Percentiles rank a stretch among this genome's conserved stretches.
Conservation (phyloP, 2,113 vertebrate species). For the Stegostoma tigrinum region DNA sequence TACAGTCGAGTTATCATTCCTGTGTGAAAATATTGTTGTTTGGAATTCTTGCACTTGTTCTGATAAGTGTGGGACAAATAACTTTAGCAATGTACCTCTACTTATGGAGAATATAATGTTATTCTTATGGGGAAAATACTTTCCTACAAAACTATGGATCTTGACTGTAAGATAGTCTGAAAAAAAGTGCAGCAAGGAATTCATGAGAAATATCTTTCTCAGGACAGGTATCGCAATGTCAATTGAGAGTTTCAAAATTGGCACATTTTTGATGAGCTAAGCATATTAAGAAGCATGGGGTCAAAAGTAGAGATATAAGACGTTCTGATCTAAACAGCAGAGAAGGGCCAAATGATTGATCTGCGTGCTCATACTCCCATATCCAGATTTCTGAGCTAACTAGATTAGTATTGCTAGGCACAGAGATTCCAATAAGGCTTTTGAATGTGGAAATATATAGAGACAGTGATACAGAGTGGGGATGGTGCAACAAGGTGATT, state of each 20-base stretch:
- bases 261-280: not conserved
- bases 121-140: not conserved
- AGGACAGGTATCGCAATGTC: not conserved
- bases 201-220: not conserved
- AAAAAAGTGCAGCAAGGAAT: not conserved
- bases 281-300: not conserved
- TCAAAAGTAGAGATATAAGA: not conserved
- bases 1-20: too few relatives aligned
- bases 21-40: too few relatives aligned
- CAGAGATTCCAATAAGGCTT: not conserved
- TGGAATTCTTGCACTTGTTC: too few relatives aligned
- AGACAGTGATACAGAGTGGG: not conserved
- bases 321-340: not conserved
- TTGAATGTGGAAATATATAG: not conserved
- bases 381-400: not conserved
- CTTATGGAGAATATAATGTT: too few relatives aligned
- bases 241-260: not conserved
- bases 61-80: too few relatives aligned
- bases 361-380: not conserved
- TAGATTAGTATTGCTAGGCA: not conserved
- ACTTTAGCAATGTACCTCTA: too few relatives aligned
- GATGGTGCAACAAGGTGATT: not conserved
- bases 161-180: not conserved
- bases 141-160: not conserved
- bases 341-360: not conserved